Evolutionary conservation across 1,140 invertebrate genomes (phyloP).

Genomic region (Arion vulgaris): DNA sequence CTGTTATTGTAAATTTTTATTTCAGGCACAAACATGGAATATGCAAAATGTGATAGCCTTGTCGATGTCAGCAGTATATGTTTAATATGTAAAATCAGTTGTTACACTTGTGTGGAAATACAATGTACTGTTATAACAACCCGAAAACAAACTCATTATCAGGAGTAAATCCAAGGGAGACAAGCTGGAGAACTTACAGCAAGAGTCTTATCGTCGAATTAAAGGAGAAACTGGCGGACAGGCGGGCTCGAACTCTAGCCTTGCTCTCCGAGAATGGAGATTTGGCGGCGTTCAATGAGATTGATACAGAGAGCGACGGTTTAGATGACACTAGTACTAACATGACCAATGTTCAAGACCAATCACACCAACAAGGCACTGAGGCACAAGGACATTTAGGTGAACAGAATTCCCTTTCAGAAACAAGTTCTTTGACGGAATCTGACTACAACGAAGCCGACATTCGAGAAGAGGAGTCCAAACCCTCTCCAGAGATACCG

Average conservation of each 20-base stretch:
- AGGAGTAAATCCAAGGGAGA: background rate
- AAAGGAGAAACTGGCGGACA: conserved; percentile 31
- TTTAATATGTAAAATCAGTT: background rate
- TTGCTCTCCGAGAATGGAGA: conserved; percentile 16
- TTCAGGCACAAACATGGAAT: no score
- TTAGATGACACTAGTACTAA: conserved; percentile 32
- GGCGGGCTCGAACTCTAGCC: conserved; percentile 19
- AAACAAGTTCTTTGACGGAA: conserved; percentile 16
- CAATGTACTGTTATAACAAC: background rate
- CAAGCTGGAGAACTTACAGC: conserved; percentile 29
- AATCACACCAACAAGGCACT: background rate
- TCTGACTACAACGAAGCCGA: background rate
- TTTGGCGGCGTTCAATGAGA: background rate
- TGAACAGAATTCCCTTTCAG: background rate
- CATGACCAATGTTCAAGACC: conserved; percentile 3
- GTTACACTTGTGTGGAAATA: background rate
- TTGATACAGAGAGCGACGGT: conserved; percentile 30
- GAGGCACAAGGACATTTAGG: background rate
- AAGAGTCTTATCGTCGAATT: conserved; percentile 25
- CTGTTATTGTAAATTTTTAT: no score
- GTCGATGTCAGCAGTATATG: background rate
- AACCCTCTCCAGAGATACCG: background rate
- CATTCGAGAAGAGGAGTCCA: background rate
- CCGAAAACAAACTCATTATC: background rate
- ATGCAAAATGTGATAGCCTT: no score